Evolutionary conservation across 2,797 vertebrate genomes (phyloP).

Genomic region (Hapalemur alaotrensis): DNA sequence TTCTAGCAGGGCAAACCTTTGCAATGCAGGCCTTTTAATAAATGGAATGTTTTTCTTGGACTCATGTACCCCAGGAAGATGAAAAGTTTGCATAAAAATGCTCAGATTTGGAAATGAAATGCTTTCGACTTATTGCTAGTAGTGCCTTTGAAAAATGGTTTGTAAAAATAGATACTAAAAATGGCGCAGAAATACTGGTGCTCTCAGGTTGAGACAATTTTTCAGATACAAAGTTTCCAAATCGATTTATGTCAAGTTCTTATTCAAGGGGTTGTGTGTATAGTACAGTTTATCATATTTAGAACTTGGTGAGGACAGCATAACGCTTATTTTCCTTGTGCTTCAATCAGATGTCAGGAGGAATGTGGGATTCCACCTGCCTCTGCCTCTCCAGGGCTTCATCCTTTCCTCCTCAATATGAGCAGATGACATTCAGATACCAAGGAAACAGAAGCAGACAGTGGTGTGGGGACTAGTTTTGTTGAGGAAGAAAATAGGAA

Average conservation of each 20-base stretch:
- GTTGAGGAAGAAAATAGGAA: not conserved
- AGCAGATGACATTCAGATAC: conserved; percentile 42
- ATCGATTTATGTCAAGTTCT: conserved; percentile 63
- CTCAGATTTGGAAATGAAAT: conserved; percentile 41
- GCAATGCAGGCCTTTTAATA: not conserved
- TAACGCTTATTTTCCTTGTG: not conserved
- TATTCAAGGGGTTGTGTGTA: not conserved
- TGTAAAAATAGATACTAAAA: conserved; percentile 63
- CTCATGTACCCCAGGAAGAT: not conserved
- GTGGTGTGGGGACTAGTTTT: not conserved
- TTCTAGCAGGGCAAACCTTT: not conserved
- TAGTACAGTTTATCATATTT: conserved; percentile 45
- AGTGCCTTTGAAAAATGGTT: conserved; percentile 68
- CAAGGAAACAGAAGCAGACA: not conserved
- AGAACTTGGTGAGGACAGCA: conserved; percentile 49
- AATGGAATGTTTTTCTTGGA: not conserved
- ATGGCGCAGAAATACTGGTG: not conserved
- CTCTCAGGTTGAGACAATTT: conserved; percentile 46
- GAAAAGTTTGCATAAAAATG: conserved; percentile 52
- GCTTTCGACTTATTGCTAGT: not conserved
- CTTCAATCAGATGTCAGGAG: conserved; percentile 49
- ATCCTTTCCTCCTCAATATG: conserved; percentile 31
- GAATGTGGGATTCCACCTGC: conserved; percentile 30
- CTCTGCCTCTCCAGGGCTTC: conserved; percentile 31
- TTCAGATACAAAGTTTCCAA: conserved; percentile 57